Evolutionary conservation across 2,113 vertebrate species (phyloP), one percentile per base, ranked within the genome.

Genomic region (Leptobrachium ailaonicum): DNA sequence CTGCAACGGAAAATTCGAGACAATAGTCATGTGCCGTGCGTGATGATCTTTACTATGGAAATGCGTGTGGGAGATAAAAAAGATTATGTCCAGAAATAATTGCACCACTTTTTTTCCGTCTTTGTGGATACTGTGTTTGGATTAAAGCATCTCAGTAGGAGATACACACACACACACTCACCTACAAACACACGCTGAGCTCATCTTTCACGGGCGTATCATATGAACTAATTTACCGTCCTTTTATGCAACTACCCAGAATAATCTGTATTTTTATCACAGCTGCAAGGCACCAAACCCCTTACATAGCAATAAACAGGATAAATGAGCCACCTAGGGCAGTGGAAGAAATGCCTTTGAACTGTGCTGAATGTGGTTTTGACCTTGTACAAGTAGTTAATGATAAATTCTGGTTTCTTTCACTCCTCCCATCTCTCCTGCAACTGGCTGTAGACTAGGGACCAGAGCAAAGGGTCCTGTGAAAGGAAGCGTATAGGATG

Each of bases 301-400:
- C 72, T 69, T 69, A 69, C 64, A 53, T 81, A 44, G 79, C 71
- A 80, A 80, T 80, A 77, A 77, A 70, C 47, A 4, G 64, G n/a
- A 71, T 12, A 68, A 74, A 74, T 50, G 7, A 80, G 13, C 50
- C 43, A 75, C 79, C 79, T 81, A 81, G 64, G 71, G 72, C 71
- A 60, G 56, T 8, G 44, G 42, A 50, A 62, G n/a, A 41, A 69
- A 81, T 50, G 40, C 70, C 14, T 69, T 62, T 60, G 41, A 74
- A 81, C 50, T 12, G 9, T 13, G 20, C n/a, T 42, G 71, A 75
- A 68, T 75, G 72, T 69, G 63, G 44, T 58, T 74, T 50, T 80
- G 79, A 81, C 79, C 79, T 81, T 81, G 79, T 68, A 56, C 43
- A 58, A 68, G 20, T 74, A 53, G 79, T 81, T 81, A 81, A 81